Evolutionary conservation across 2,797 vertebrate genomes (phyloP).

Genomic region (Carapus acus): DNA sequence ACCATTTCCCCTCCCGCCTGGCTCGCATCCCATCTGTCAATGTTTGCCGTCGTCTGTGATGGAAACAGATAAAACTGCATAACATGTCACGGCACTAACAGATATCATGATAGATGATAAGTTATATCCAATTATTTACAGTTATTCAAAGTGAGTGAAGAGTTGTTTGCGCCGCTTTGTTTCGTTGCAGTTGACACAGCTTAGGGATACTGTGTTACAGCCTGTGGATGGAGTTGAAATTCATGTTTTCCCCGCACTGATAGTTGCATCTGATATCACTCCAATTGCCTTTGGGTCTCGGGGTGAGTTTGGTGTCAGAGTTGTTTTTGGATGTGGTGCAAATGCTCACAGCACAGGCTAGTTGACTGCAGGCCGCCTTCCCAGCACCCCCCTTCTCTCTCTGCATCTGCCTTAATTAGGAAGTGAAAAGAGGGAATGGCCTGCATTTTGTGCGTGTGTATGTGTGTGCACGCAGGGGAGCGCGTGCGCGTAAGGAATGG

Average conservation of each 20-base stretch:
- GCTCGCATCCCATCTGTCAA: slow-evolving; percentile 33
- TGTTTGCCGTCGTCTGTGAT: slow-evolving; percentile 47
- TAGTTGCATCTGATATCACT: not conserved
- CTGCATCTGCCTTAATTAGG: slow-evolving; percentile 66
- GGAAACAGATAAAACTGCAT: slow-evolving; percentile 43
- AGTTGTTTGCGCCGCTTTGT: not conserved
- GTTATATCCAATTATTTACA: slow-evolving; percentile 9
- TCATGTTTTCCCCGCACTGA: not conserved
- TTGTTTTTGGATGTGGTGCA: slow-evolving; percentile 50
- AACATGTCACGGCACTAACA: slow-evolving; percentile 5
- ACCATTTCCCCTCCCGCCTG: slow-evolving; percentile 38
- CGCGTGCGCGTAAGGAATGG: too few relatives aligned
- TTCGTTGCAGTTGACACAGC: not conserved
- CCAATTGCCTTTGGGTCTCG: slow-evolving; percentile 1
- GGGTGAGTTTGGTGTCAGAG: slow-evolving; percentile 1
- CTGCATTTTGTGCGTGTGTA: slow-evolving; percentile 40
- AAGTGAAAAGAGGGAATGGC: slow-evolving; percentile 44
- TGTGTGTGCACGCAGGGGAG: too few relatives aligned
- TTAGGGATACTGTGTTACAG: not conserved
- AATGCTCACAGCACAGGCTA: slow-evolving; percentile 26
- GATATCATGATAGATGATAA: slow-evolving; percentile 7
- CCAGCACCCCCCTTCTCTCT: slow-evolving; percentile 6
- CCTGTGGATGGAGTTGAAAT: not conserved
- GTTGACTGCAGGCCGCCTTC: slow-evolving; percentile 3
- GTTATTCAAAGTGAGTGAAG: slow-evolving; percentile 1